phyloP scores from a whole-genome alignment of 30 jellyfish, hydroid and myxozoan genomes.

The Hydractinia echinata region DNA sequence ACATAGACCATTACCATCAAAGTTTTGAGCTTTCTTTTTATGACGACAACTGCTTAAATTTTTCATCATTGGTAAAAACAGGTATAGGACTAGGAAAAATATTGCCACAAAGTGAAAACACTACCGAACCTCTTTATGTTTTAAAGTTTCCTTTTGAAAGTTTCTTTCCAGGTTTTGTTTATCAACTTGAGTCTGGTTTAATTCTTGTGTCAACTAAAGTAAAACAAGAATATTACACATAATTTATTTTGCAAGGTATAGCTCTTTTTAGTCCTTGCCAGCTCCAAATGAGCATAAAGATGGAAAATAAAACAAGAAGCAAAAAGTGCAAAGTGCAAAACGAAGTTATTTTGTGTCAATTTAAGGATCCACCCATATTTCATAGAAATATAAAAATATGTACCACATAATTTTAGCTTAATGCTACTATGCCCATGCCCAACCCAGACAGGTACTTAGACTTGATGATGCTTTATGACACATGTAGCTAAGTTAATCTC shows the following conservation, averaged over 20 bases:
- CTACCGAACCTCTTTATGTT: conserved; percentile 26
- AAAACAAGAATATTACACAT: not conserved
- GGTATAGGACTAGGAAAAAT: not conserved
- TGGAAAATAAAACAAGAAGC: no score
- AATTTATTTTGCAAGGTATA: not conserved
- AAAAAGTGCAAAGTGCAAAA: no score
- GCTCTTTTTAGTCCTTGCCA: not conserved
- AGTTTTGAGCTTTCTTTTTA: not conserved
- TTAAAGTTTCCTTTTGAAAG: conserved; percentile 35
- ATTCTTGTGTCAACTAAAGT: conserved; percentile 36
- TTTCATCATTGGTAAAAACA: not conserved
- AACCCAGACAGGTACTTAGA: no score
- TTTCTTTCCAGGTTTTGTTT: conserved; percentile 35
- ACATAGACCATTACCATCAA: not conserved
- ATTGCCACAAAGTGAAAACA: not conserved
- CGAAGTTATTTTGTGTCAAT: no score
- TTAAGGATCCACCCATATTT: no score
- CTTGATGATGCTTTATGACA: no score
- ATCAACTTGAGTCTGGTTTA: conserved; percentile 20
- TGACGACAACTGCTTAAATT: not conserved
- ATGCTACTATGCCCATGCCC: no score
- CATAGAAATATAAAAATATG: no score
- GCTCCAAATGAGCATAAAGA: not conserved
- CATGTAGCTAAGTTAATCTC: no score
- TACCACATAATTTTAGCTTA: no score